Evolutionary conservation across 2,797 vertebrate species (phyloP), one percentile per base, ranked within the genome.

Genomic region (Sebastes oblongus): DNA sequence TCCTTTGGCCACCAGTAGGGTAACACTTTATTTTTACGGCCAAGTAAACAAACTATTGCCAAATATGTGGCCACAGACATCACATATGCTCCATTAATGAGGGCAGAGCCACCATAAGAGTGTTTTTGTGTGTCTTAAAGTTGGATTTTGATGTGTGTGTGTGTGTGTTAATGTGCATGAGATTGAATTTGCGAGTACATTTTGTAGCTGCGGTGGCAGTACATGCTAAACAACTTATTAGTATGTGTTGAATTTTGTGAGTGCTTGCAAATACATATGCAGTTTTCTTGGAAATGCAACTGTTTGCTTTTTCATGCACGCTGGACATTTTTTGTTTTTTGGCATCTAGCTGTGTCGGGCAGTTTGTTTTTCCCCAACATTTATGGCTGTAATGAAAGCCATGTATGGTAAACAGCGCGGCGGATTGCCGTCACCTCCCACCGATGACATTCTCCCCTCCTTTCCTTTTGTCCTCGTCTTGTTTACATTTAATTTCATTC

Each of bases 21-120:
- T 73, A 60, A 79, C 69, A 73, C 72, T 86, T 84, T 66, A 73
- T 80, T 90, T 89, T 84, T 80, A 86, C 52, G 39, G 88, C 86
- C 88, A 90, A 91, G 72, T 77, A 89, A 91, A 92, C 83, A 81
- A 79, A 89, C 81, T 58, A 70, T 54, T 72, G 83, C 83, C 84
- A 87, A 86, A 91, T 91, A 88, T 88, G 82, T 75, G 72, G 81
- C 86, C 86, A 58, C 82, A 88, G 84, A 86, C 88, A 78, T 88
- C 87, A 76, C 88, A 89, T 87, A 84, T 89, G 90, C 75, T 85
- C 50, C 68, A 78, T 92, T 93, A 90, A 89, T 83, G 83, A 82
- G 70, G 76, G 66, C 64, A 77, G 54, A 84, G 39, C 27, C 54
- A 4, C 66, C 59, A 14, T 56, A 18, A 24, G 82, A 78, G 46